Evolutionary conservation across 1,140 invertebrate species (phyloP).

Genomic region (Aphis craccivora): DNA sequence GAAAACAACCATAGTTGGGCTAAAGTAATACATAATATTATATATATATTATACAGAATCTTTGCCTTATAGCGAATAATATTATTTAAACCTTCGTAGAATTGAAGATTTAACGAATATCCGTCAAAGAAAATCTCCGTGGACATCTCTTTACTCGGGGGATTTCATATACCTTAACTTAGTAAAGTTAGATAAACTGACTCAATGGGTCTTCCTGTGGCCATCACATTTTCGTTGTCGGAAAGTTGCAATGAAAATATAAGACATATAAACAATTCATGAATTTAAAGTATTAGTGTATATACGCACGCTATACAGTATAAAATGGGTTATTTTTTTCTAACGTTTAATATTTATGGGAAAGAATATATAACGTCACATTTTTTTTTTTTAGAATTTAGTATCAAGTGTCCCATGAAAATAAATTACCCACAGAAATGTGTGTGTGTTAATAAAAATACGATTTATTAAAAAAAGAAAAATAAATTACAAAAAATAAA

Average conservation of each 20-base stretch:
- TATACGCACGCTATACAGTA: not conserved
- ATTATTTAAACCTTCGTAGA: constrained; percentile 17
- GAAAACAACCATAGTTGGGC: not conserved
- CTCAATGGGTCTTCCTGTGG: constrained; percentile 5
- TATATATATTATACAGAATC: not conserved
- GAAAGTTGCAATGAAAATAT: constrained; percentile 3
- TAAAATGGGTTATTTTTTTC: constrained; percentile 31
- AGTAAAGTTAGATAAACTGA: constrained; percentile 34
- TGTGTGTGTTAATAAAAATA: constrained; percentile 29
- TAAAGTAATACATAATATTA: not conserved
- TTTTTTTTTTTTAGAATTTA: constrained; percentile 40
- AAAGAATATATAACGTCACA: constrained; percentile 21
- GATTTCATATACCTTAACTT: not conserved
- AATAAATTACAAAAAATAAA: constrained; percentile 12
- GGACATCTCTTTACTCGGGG: not conserved
- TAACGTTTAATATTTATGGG: constrained; percentile 46
- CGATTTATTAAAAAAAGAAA: constrained; percentile 28
- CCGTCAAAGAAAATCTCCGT: constrained; percentile 31
- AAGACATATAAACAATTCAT: constrained; percentile 53
- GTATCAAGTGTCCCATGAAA: constrained; percentile 30
- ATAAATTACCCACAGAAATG: constrained; percentile 19
- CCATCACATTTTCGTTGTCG: constrained; percentile 13
- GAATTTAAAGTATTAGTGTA: constrained; percentile 33
- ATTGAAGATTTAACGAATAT: constrained; percentile 22
- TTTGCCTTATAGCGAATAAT: not conserved